Base-by-base conservation (phyloP, 2,113 vertebrate genomes). In the Pedetes capensis region DNA sequence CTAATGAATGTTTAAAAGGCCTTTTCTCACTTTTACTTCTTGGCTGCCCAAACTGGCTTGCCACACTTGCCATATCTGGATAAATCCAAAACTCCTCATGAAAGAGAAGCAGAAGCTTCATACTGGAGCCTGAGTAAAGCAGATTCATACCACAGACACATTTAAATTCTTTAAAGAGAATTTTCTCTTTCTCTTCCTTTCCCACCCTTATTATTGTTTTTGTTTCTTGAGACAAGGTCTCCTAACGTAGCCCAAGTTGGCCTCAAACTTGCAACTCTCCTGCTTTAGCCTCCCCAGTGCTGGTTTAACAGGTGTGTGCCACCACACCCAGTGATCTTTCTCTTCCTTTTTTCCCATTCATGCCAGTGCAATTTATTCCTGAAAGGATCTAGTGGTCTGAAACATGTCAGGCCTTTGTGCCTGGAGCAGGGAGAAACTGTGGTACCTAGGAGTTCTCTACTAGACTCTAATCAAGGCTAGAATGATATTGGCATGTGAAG, bases 371-470 rank as follows among this genome's bases (percentile, higher is more conserved):
- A 27, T 72, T 82, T 11, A 44, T 81, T 83, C 34, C 12, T 59
- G 59, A 63, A 72, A 25, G 20, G 39, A 27, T 81, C 66, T 71
- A 61, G 23, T 39, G 6, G 5, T 27, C 16, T 9, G 14, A 87
- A 87, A 61, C 10, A 57, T 18, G 2, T 42, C 6, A 55, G 34
- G 22, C 0, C 18, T 85, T 13, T 7, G 63, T 49, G 22, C 14
- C 6, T 57, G 27, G 57, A 29, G n/a, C 47, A 63, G 9, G 49
- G 42, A 59, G 22, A 3, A 51, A 29, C 18, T 32, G 8, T 29
- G 17, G 5, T 37, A 1, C 5, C 3, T 11, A 8, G 18, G 22
- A 47, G 10, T 5, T 1, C 16, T 8, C 2, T 34, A 32, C 17
- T 51, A 4, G 49, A 12, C 6, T 63, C 32, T 29, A 4, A 71